Evolutionary conservation across 2,888 invertebrate species (phyloP).

Genomic region (Lysandra coridon): DNA sequence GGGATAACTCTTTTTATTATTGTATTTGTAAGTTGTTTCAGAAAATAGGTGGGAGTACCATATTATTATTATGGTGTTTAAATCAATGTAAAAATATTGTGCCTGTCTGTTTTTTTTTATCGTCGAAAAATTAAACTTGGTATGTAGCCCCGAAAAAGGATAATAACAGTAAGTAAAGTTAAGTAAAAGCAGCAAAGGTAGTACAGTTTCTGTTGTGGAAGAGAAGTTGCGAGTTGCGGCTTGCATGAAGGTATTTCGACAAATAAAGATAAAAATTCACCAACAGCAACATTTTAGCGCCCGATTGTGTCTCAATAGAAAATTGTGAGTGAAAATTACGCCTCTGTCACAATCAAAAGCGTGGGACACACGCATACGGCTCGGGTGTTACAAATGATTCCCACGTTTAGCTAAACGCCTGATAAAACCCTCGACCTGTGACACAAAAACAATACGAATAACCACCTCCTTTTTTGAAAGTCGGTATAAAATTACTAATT

Average conservation of each 20-base stretch:
- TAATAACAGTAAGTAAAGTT: no score
- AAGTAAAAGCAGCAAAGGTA: no score
- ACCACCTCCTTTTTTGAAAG: neutral
- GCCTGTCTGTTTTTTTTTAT: no score
- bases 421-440: neutral
- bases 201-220: no score
- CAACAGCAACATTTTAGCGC: conserved; percentile 39
- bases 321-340: conserved; percentile 46
- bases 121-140: no score
- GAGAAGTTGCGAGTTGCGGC: neutral
- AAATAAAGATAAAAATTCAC: neutral
- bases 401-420: conserved; percentile 33
- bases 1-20: no score
- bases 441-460: neutral
- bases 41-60: no score
- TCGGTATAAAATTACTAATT: neutral
- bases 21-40: no score
- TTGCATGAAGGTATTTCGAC: no score
- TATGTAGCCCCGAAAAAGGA: no score
- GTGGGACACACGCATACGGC: conserved; percentile 44
- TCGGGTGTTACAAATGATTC: conserved; percentile 40
- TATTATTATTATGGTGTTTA: no score
- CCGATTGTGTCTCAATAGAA: conserved; percentile 48
- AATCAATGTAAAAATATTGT: no score
- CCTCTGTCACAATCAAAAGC: conserved; percentile 44